Evolutionary conservation across 2,888 invertebrate species (phyloP).

Genomic region (Metallyticus violacea): DNA sequence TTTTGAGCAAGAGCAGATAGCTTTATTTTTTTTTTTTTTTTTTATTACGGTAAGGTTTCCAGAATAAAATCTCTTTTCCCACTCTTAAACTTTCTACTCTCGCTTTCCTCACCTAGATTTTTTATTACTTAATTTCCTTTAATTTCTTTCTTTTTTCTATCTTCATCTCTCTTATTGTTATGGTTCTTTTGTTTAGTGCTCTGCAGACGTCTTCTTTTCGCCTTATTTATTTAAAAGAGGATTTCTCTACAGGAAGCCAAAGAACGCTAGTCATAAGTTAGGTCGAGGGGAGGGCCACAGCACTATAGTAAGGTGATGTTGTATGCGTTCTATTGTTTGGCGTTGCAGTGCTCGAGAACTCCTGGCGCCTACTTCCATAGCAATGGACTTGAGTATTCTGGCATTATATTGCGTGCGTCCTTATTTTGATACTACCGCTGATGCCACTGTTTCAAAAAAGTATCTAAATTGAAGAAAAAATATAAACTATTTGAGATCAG

Average conservation of each 20-base stretch:
- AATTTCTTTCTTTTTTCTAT: background rate
- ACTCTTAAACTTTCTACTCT: background rate
- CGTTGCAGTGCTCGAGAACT: background rate
- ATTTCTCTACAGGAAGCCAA: background rate
- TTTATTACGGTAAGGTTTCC: background rate
- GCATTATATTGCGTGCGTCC: too few relatives aligned
- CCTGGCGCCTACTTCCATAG: background rate
- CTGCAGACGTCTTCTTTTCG: background rate
- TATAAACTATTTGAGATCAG: too few relatives aligned
- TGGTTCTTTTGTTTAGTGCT: background rate
- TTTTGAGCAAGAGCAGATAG: background rate
- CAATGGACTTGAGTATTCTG: too few relatives aligned
- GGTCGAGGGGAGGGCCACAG: background rate
- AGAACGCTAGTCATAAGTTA: background rate
- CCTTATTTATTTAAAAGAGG: background rate
- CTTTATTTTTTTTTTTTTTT: background rate
- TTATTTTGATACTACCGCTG: too few relatives aligned
- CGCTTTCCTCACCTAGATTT: background rate
- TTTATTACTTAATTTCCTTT: background rate
- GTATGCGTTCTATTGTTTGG: background rate
- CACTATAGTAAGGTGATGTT: background rate
- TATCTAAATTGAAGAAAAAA: too few relatives aligned
- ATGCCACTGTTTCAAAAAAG: too few relatives aligned
- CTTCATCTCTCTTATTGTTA: background rate
- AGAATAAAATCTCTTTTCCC: background rate